Evolutionary conservation across 2,797 vertebrate species (phyloP).

Genomic region (Thaleichthys pacificus): DNA sequence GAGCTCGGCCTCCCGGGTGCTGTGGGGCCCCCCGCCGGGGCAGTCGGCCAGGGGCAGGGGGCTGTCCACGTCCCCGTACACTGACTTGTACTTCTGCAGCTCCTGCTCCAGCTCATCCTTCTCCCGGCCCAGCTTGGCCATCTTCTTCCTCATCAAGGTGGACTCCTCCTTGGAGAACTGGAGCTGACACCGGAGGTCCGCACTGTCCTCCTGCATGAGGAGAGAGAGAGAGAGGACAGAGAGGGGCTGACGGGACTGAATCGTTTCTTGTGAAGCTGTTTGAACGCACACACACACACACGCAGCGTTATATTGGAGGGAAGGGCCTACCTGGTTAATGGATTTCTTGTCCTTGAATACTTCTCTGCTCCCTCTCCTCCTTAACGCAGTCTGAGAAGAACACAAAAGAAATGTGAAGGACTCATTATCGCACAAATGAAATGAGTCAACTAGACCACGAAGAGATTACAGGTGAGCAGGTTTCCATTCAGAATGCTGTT

Average conservation of each 20-base stretch:
- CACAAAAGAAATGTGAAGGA: slow-evolving; percentile 13
- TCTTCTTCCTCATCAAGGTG: slow-evolving; percentile 93
- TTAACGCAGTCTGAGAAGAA: slow-evolving; percentile 83
- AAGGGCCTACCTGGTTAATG: slow-evolving; percentile 81
- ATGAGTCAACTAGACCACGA: background rate
- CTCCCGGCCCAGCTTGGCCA: slow-evolving; percentile 93
- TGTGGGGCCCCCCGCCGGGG: slow-evolving; percentile 85
- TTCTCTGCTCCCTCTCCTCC: slow-evolving; percentile 92
- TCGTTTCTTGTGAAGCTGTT: too few species aligned
- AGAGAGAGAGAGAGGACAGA: background rate
- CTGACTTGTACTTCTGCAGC: slow-evolving; percentile 92
- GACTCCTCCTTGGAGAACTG: slow-evolving; percentile 98
- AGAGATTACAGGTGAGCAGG: background rate
- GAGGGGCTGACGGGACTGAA: background rate
- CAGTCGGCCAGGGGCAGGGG: slow-evolving; percentile 85
- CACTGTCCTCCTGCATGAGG: slow-evolving; percentile 88
- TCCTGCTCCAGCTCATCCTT: slow-evolving; percentile 95
- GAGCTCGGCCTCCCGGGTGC: slow-evolving; percentile 85
- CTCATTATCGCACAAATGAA: background rate
- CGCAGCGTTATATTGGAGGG: too few species aligned
- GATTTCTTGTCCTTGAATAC: slow-evolving; percentile 93
- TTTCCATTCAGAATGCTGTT: background rate
- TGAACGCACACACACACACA: too few species aligned
- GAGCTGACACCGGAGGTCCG: slow-evolving; percentile 96
- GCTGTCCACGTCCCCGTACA: slow-evolving; percentile 95